A percentile compares a stretch with the other conserved stretches of the same genome.
phyloP scores from a whole-genome alignment of 2,797 vertebrate genomes.

The Melanotaenia nigrans region DNA sequence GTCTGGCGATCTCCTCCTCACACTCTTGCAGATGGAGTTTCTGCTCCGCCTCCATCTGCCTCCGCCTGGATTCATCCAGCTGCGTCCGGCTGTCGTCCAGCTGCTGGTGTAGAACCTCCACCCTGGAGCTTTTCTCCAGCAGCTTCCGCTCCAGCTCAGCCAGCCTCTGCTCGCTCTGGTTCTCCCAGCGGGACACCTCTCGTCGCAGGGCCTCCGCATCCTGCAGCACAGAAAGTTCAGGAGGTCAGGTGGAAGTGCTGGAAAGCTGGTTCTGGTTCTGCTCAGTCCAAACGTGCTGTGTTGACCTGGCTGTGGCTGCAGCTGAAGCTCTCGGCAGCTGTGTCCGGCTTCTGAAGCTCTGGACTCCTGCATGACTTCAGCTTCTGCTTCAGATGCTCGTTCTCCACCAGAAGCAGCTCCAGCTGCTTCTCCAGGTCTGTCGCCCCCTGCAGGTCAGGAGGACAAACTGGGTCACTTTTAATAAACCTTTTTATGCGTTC shows the following conservation, averaged over 20 bases:
- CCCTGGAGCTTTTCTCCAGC: constrained; percentile 84
- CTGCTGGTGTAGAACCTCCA: constrained; percentile 84
- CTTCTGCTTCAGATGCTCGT: constrained; percentile 89
- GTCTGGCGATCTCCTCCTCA: constrained; percentile 85
- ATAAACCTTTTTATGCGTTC: background rate
- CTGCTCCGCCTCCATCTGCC: constrained; percentile 84
- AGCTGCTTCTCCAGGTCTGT: constrained; percentile 95
- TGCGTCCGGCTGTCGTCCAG: constrained; percentile 78
- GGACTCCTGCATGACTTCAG: constrained; percentile 83
- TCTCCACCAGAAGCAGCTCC: constrained; percentile 90
- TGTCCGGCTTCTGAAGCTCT: constrained; percentile 75
- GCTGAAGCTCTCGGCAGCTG: constrained; percentile 45
- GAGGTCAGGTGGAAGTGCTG: background rate
- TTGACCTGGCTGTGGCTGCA: constrained; percentile 80
- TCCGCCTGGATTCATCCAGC: constrained; percentile 84
- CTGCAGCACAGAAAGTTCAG: constrained; percentile 24
- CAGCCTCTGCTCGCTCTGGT: constrained; percentile 82
- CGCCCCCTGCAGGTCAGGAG: constrained; percentile 83
- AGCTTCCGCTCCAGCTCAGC: constrained; percentile 87
- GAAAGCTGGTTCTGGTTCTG: background rate
- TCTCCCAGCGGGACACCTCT: constrained; percentile 83
- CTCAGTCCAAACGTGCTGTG: background rate
- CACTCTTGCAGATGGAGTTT: constrained; percentile 85
- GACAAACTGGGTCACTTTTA: background rate
- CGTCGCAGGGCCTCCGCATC: constrained; percentile 76